phyloP scores from a whole-genome alignment of 2,113 vertebrate species.

The Oenanthe melanoleuca region DNA sequence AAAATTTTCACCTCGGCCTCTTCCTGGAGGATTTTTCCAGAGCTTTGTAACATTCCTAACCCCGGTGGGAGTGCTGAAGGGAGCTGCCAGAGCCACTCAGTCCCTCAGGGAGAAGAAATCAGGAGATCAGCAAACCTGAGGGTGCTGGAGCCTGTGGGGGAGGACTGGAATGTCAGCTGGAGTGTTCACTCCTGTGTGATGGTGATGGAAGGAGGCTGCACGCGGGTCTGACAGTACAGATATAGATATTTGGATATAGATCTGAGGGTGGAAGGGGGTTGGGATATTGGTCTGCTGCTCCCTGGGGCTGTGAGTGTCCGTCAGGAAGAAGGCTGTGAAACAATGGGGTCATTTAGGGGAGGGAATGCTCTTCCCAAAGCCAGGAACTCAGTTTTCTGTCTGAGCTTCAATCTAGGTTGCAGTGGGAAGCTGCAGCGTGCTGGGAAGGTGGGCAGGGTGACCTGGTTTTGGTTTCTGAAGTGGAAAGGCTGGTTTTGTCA shows the following conservation, averaged over 20 bases:
- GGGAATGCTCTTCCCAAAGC: neutral
- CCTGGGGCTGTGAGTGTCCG: neutral
- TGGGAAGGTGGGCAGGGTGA: neutral
- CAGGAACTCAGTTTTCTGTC: neutral
- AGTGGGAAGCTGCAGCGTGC: neutral
- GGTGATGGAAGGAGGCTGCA: neutral
- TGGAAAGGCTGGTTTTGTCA: neutral
- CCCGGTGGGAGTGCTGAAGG: neutral
- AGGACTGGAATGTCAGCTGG: neutral
- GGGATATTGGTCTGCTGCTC: neutral
- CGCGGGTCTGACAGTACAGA: neutral
- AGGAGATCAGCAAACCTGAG: neutral
- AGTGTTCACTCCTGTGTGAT: neutral
- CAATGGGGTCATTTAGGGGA: accelerated
- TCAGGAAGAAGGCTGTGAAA: neutral
- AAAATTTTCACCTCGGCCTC: neutral
- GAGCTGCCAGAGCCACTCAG: neutral
- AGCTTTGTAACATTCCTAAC: neutral
- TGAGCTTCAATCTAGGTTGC: neutral
- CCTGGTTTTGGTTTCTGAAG: neutral
- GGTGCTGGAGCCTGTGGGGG: neutral
- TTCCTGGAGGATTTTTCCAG: neutral
- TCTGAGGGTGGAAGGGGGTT: neutral
- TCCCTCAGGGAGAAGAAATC: neutral
- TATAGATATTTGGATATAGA: too few relatives aligned